Percentiles rank a stretch among this genome's conserved stretches.
Conservation (phyloP, 2,888 invertebrate species). For the Galerucella nymphaeae region DNA sequence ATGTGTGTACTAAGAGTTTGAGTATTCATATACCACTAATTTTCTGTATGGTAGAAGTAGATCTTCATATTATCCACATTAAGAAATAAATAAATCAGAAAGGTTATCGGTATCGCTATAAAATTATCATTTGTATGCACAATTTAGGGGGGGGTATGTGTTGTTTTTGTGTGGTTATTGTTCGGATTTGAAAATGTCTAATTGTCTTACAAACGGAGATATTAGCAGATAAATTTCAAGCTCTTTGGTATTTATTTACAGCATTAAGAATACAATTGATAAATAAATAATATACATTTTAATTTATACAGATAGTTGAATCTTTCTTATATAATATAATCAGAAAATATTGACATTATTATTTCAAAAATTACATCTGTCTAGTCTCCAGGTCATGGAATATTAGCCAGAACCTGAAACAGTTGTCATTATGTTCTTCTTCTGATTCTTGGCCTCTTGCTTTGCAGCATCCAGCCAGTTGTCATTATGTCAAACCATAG, state of each 20-base stretch:
- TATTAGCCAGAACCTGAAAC: neutral
- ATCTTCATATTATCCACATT: neutral
- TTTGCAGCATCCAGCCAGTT: too few species aligned
- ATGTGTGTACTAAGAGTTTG: neutral
- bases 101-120: neutral
- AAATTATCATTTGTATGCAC: neutral
- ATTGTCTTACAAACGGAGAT: too few species aligned
- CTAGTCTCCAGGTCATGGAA: neutral
- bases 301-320: neutral
- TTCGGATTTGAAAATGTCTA: neutral
- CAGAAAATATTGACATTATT: neutral
- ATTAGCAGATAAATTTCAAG: too few species aligned
- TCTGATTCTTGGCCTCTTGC: too few species aligned
- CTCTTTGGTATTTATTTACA: too few species aligned
- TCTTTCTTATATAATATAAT: neutral
- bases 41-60: neutral
- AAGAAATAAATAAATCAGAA: neutral
- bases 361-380: neutral
- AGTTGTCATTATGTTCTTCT: too few species aligned
- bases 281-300: too few species aligned
- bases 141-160: too few species aligned
- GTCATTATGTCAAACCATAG: too few species aligned
- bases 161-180: neutral
- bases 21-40: neutral
- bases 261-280: too few species aligned